phyloP scores from a whole-genome alignment of 2,113 vertebrate species.

The Channa argus region DNA sequence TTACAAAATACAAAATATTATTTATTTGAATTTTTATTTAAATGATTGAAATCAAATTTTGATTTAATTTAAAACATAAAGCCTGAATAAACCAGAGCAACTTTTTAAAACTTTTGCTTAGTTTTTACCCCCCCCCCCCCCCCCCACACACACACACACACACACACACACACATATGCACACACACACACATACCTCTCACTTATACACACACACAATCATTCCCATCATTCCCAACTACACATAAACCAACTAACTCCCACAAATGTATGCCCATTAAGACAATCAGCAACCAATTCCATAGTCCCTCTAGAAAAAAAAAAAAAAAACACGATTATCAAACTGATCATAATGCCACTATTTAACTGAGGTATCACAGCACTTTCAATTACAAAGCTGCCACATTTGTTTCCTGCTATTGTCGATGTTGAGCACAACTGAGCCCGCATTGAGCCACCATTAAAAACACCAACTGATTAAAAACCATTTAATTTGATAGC shows the following conservation, averaged over 20 bases:
- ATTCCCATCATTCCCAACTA: conserved; percentile 9
- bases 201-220: neutral
- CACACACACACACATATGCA: too few relatives aligned
- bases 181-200: too few relatives aligned
- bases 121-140: neutral
- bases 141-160: too few relatives aligned
- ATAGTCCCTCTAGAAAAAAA: conserved; percentile 68
- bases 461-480: conserved; percentile 83
- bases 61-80: neutral
- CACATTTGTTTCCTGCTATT: conserved; percentile 70
- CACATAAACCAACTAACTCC: conserved; percentile 29
- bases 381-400: conserved; percentile 77
- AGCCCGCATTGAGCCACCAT: conserved; percentile 70
- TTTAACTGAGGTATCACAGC: conserved; percentile 76
- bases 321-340: conserved; percentile 61
- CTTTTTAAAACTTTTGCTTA: conserved; percentile 7
- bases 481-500: conserved; percentile 84
- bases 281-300: conserved; percentile 58
- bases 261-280: conserved; percentile 57
- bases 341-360: conserved; percentile 73
- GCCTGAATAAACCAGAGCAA: neutral
- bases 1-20: too few relatives aligned
- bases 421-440: conserved; percentile 77
- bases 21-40: too few relatives aligned
- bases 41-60: too few relatives aligned